A percentile compares a stretch with the other conserved stretches of the same genome.
Evolutionary conservation across 1,140 invertebrate genomes (phyloP).

Genomic region (Neocloeon triangulifer): DNA sequence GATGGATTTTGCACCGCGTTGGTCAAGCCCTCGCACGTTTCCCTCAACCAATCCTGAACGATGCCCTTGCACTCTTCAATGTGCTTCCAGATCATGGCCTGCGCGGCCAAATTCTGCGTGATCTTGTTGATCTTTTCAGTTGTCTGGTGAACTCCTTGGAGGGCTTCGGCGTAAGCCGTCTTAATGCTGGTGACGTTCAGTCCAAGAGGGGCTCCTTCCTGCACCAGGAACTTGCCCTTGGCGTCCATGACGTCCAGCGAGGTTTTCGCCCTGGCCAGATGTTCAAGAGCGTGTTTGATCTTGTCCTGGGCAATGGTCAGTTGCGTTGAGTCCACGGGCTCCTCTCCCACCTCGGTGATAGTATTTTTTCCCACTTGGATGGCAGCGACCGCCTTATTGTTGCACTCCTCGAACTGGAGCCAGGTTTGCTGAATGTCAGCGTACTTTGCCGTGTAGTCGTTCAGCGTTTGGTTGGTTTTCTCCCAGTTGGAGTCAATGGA

Average conservation of each 20-base stretch:
- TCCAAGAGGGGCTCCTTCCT: constrained; percentile 46
- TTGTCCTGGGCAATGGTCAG: constrained; percentile 40
- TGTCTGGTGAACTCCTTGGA: constrained; percentile 49
- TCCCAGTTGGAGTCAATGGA: constrained; percentile 58
- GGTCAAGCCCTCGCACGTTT: constrained; percentile 49
- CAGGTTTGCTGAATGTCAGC: constrained; percentile 42
- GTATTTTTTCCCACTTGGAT: constrained; percentile 37
- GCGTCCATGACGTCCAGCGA: constrained; percentile 49
- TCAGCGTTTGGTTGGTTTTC: constrained; percentile 43
- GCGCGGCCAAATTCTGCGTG: constrained; percentile 60
- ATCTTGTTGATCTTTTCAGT: constrained; percentile 42
- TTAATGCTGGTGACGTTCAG: constrained; percentile 40
- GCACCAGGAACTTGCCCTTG: constrained; percentile 41
- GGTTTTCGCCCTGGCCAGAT: constrained; percentile 46
- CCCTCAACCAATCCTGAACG: constrained; percentile 58
- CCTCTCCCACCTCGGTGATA: constrained; percentile 28
- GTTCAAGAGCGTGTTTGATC: constrained; percentile 46
- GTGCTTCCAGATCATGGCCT: constrained; percentile 76
- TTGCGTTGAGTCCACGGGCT: constrained; percentile 34
- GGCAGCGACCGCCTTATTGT: constrained; percentile 37
- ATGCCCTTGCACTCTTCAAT: constrained; percentile 67
- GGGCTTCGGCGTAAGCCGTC: constrained; percentile 30
- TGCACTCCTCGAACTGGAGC: constrained; percentile 49
- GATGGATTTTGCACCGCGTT: constrained; percentile 48
- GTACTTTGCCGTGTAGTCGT: constrained; percentile 38